Evolutionary conservation across 1,140 invertebrate genomes (phyloP).

Genomic region (Cydia pomonella): DNA sequence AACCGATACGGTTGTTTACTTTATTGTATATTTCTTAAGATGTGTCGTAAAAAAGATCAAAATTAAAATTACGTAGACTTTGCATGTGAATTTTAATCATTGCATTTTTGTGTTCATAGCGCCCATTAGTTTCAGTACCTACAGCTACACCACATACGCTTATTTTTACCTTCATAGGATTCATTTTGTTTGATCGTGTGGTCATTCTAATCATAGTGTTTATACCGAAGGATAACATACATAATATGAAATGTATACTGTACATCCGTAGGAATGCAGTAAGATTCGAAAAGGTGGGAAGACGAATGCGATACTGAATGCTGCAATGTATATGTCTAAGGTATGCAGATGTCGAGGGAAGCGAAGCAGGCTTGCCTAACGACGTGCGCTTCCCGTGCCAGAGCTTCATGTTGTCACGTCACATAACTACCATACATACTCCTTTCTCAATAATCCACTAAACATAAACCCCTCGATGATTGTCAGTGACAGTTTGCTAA

Average conservation of each 20-base stretch:
- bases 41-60: neutral
- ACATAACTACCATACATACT: neutral
- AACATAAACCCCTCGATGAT: neutral
- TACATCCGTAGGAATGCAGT: slow-evolving; percentile 78
- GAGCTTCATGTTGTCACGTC: neutral
- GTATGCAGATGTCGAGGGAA: slow-evolving; percentile 63
- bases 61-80: neutral
- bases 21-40: neutral
- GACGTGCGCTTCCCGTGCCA: slow-evolving; percentile 36
- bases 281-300: slow-evolving; percentile 74
- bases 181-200: neutral
- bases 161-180: neutral
- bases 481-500: neutral
- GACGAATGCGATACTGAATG: slow-evolving; percentile 77
- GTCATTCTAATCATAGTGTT: neutral
- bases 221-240: neutral
- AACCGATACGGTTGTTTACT: neutral
- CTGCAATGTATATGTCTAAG: slow-evolving; percentile 78
- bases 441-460: neutral
- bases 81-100: slow-evolving; percentile 1
- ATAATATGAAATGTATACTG: slow-evolving; percentile 43
- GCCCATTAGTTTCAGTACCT: neutral
- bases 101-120: slow-evolving; percentile 2
- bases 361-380: slow-evolving; percentile 51
- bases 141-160: neutral